A percentile compares a stretch with the other conserved stretches of the same genome.
Evolutionary conservation across 2,797 vertebrate species (phyloP).

Genomic region (Anisognathus igniventris): DNA sequence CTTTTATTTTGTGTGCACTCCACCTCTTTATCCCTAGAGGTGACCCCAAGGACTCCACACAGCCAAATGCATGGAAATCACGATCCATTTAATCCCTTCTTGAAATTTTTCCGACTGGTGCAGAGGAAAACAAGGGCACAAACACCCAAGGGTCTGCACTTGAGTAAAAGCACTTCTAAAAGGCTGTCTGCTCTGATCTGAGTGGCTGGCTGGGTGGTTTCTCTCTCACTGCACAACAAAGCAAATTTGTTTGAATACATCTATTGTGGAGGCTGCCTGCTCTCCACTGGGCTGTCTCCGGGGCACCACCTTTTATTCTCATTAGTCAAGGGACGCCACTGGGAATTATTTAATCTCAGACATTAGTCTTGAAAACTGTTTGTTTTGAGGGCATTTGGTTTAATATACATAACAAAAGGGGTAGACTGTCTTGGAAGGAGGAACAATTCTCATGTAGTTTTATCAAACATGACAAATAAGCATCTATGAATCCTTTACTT

Average conservation of each 20-base stretch:
- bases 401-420: background rate
- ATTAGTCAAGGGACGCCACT: background rate
- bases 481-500: background rate
- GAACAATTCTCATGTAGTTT: background rate
- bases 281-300: background rate
- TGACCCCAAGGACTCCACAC: background rate
- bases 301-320: background rate
- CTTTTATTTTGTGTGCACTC: background rate
- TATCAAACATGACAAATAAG: background rate
- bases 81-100: background rate
- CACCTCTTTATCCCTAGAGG: background rate
- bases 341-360: background rate
- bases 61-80: background rate
- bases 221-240: background rate
- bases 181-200: background rate
- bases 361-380: background rate
- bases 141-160: background rate
- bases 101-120: background rate
- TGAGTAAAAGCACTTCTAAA: background rate
- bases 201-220: background rate
- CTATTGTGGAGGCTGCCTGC: background rate
- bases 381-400: background rate
- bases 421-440: background rate
- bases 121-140: background rate
- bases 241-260: background rate